Conservation (phyloP, 2,888 invertebrate genomes). For the Malthinus flaveolus region DNA sequence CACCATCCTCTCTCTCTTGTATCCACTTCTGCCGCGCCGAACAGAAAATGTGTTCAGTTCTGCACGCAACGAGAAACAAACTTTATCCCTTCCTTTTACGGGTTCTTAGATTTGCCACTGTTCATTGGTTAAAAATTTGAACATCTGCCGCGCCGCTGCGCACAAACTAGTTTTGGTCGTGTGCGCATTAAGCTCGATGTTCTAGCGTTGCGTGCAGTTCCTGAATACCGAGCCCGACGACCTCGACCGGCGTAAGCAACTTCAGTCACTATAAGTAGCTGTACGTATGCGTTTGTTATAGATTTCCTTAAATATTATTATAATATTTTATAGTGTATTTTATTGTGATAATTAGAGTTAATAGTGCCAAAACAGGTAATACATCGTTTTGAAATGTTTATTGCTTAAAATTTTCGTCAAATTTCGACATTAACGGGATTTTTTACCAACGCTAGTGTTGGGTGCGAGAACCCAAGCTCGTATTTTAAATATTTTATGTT, state of each 20-base stretch:
- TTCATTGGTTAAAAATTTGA: constrained; percentile 41
- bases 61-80: constrained; percentile 37
- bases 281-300: constrained; percentile 48
- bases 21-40: constrained; percentile 52
- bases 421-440: neutral
- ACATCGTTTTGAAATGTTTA: constrained; percentile 17
- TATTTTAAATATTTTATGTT: neutral
- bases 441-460: constrained; percentile 1
- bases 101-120: too few relatives aligned
- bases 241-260: constrained; percentile 44
- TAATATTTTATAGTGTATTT: constrained; percentile 50
- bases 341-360: constrained; percentile 55
- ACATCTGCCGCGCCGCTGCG: constrained; percentile 32
- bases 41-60: constrained; percentile 40
- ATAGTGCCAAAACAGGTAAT: constrained; percentile 57
- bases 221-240: constrained; percentile 36
- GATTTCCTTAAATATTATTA: constrained; percentile 47
- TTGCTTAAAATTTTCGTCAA: neutral
- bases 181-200: constrained; percentile 47
- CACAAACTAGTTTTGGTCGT: constrained; percentile 9
- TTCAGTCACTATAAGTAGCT: constrained; percentile 52
- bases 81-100: too few relatives aligned
- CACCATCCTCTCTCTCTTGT: constrained; percentile 56
- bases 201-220: constrained; percentile 35
- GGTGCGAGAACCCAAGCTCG: neutral